Evolutionary conservation across 2,113 vertebrate species (phyloP).

Genomic region (Archocentrus centrarchus): DNA sequence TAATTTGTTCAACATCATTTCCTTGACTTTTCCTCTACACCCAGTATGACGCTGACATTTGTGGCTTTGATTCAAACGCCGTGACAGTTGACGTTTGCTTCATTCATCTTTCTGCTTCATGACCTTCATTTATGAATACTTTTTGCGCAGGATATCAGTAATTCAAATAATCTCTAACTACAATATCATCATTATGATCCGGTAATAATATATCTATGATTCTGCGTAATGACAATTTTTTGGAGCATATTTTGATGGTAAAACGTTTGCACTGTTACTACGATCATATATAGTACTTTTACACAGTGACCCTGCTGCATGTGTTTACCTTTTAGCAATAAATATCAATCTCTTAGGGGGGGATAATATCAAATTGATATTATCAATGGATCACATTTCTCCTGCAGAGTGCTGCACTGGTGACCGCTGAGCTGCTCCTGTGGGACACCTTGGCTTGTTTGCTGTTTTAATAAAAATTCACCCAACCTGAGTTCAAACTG

Average conservation of each 20-base stretch:
- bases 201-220: not conserved
- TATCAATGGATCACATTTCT: not conserved
- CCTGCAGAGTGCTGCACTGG: not conserved
- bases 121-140: not conserved
- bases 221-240: not conserved
- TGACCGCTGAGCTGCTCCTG: not conserved
- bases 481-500: not conserved
- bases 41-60: not conserved
- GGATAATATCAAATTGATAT: not conserved
- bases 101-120: not conserved
- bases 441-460: not conserved
- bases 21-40: not conserved
- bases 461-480: not conserved
- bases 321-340: not conserved
- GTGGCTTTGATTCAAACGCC: not conserved
- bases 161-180: not conserved
- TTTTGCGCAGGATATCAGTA: not conserved
- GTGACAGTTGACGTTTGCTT: not conserved
- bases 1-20: not conserved
- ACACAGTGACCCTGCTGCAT: not conserved
- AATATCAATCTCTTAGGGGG: not conserved
- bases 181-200: conserved; percentile 4
- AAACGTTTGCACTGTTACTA: not conserved
- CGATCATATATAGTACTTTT: not conserved
- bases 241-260: not conserved